These are phyloP conservation scores for Cryptophagus acutangulus DNA, from an alignment of 2,888 invertebrate genomes.

Conservation along the genomic window DNA sequence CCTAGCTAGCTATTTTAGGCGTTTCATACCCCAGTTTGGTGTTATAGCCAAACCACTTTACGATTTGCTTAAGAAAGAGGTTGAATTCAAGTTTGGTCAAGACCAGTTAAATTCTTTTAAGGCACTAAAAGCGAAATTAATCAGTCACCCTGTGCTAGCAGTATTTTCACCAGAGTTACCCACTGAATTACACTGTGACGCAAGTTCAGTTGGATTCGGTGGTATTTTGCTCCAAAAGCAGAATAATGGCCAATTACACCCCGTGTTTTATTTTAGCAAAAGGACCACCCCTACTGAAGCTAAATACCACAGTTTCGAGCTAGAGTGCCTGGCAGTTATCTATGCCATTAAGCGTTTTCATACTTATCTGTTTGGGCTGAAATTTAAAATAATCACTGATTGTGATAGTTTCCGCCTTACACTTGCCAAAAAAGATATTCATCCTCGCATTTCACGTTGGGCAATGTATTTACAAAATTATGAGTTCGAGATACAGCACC, in stretches of 20 bases:
- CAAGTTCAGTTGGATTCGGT: conserved; percentile 33
- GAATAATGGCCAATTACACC: conserved; percentile 29
- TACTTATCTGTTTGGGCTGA: conserved; percentile 31
- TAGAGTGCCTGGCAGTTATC: conserved; percentile 32
- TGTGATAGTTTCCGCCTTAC: conserved; percentile 31
- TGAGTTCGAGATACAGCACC: conserved; percentile 23
- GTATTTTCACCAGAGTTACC: conserved; percentile 32
- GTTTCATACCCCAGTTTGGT: conserved; percentile 24
- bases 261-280: conserved; percentile 37
- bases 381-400: conserved; percentile 34
- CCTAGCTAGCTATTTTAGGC: conserved; percentile 31
- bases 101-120: conserved; percentile 25
- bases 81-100: conserved; percentile 18
- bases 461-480: conserved; percentile 25
- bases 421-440: conserved; percentile 32
- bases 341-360: conserved; percentile 31
- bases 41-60: conserved; percentile 26
- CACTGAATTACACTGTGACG: conserved; percentile 40
- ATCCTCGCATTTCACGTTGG: conserved; percentile 35
- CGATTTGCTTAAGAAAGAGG: conserved; percentile 24
- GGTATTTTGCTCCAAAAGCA: conserved; percentile 36
- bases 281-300: conserved; percentile 30
- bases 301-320: conserved; percentile 37
- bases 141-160: conserved; percentile 28
- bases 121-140: conserved; percentile 23